phyloP scores from a whole-genome alignment of 2,113 vertebrate species.

The Gorsachius goisagi region DNA sequence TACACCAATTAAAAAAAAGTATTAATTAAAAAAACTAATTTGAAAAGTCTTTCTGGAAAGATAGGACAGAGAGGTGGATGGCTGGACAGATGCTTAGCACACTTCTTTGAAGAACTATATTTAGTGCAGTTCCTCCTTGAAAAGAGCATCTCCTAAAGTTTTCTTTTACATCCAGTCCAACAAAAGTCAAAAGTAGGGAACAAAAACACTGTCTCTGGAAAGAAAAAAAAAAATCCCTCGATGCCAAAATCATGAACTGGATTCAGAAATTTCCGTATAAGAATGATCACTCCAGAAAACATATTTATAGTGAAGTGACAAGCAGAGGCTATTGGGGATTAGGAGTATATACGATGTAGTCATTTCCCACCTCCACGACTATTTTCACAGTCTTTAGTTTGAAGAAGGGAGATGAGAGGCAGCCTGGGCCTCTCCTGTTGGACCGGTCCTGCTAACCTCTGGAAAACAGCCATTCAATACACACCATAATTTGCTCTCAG shows the following conservation, averaged over 20 bases:
- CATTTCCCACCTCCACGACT: slow-evolving; percentile 20
- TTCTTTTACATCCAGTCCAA: neutral
- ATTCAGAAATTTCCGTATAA: slow-evolving; percentile 40
- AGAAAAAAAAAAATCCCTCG: slow-evolving; percentile 12
- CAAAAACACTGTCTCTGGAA: neutral
- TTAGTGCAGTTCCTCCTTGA: neutral
- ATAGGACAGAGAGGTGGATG: neutral
- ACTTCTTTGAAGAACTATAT: neutral
- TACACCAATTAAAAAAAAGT: neutral
- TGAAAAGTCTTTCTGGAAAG: neutral
- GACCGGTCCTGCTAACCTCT: slow-evolving; percentile 2
- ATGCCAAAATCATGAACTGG: slow-evolving; percentile 30
- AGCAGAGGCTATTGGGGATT: slow-evolving; percentile 46
- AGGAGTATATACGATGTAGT: neutral
- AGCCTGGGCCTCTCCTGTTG: neutral
- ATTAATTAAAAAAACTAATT: neutral
- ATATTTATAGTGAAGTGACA: slow-evolving; percentile 43
- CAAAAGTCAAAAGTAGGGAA: neutral
- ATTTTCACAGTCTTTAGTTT: slow-evolving; percentile 39
- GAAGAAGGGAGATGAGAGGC: slow-evolving; percentile 32
- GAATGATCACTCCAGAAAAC: slow-evolving; percentile 44
- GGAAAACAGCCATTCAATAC: neutral
- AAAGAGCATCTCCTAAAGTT: neutral
- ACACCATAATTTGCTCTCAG: neutral
- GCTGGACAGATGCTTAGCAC: neutral